These are phyloP conservation scores for Meandrusa payeni DNA, from an alignment of 2,888 invertebrate species.

Conservation along the genomic window DNA sequence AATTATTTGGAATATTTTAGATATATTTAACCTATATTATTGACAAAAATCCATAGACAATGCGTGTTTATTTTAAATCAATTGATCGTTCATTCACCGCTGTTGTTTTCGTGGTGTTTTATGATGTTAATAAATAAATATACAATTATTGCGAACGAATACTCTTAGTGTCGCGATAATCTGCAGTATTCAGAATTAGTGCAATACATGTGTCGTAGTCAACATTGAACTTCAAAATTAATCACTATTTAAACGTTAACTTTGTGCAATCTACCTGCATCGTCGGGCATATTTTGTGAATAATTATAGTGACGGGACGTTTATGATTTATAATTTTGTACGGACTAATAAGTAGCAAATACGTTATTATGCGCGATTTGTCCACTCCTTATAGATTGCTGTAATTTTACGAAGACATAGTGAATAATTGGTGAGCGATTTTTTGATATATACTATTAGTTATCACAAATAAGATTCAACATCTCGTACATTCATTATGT, in stretches of 20 bases:
- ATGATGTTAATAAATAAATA: conserved; percentile 74
- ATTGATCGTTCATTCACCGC: conserved; percentile 79
- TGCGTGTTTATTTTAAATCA: conserved; percentile 60
- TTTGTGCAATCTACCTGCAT: conserved; percentile 76
- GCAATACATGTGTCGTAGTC: conserved; percentile 59
- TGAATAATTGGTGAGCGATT: conserved; percentile 64
- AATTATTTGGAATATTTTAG: too few species aligned
- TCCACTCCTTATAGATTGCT: conserved; percentile 48
- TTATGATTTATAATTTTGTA: conserved; percentile 50
- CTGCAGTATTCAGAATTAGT: conserved; percentile 59
- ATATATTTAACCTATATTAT: conserved; percentile 39
- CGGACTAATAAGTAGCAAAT: conserved; percentile 54
- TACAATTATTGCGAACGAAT: conserved; percentile 60
- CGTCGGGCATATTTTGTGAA: conserved; percentile 68
- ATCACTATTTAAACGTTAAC: conserved; percentile 50
- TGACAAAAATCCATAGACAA: conserved; percentile 57
- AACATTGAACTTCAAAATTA: conserved; percentile 47
- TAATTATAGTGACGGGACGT: conserved; percentile 61
- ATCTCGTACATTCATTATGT: conserved; percentile 34
- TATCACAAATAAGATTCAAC: conserved; percentile 58
- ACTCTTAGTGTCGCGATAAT: conserved; percentile 52
- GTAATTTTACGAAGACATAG: conserved; percentile 44
- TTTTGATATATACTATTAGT: conserved; percentile 50
- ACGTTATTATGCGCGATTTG: conserved; percentile 56
- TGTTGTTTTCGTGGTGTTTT: conserved; percentile 78